A percentile compares a stretch with the other conserved stretches of the same genome.
Conservation (phyloP, 2,797 vertebrate genomes). For the Ptychadena robeensis region DNA sequence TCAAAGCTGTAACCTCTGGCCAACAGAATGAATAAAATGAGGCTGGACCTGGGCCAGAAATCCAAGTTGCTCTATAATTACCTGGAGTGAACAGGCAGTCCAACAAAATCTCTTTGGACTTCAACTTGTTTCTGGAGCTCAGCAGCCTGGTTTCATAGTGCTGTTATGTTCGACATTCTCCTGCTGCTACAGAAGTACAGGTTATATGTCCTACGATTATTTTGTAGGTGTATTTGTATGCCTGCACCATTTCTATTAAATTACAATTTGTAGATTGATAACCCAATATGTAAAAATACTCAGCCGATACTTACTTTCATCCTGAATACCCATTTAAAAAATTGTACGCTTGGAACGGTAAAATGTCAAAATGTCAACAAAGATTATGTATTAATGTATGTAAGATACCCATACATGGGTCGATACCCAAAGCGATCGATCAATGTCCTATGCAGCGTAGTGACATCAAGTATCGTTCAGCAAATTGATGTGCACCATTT, state of each 20-base stretch:
- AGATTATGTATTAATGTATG: no score
- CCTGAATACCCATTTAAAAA: no score
- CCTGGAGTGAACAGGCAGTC: conserved; percentile 55
- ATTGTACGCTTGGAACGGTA: no score
- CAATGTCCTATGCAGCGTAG: no score
- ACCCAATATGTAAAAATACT: no score
- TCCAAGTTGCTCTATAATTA: conserved; percentile 56
- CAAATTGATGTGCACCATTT: no score
- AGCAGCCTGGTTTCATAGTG: conserved; percentile 29
- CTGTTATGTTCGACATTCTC: conserved; percentile 7
- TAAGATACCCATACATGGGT: no score
- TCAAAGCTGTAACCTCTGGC: conserved; percentile 51
- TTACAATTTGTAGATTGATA: no score
- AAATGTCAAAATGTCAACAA: no score
- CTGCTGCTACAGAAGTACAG: neutral
- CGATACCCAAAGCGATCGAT: no score
- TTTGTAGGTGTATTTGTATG: neutral
- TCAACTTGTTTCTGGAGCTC: conserved; percentile 37
- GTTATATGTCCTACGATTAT: neutral
- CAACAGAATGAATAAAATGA: conserved; percentile 40
- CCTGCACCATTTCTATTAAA: neutral
- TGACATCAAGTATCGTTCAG: no score
- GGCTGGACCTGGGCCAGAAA: conserved; percentile 46
- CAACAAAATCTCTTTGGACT: conserved; percentile 40
- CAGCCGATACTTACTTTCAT: no score